Evolutionary conservation across 1,140 invertebrate species (phyloP), one percentile per base, ranked within the genome.

Genomic region (Probaryconus sp.): DNA sequence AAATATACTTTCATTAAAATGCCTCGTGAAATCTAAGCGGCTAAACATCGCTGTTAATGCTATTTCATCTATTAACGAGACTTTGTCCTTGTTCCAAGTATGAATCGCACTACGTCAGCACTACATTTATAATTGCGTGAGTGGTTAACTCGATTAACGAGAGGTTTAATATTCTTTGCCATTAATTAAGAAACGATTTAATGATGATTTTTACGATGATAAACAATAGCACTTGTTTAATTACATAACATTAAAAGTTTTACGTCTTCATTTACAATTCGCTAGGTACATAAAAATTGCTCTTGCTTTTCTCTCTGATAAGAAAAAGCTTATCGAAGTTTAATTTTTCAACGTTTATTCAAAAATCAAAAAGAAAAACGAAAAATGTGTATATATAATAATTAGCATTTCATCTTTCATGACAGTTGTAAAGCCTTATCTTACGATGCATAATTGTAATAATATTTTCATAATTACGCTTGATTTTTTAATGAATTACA

Each of bases 161-260:
- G 42, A 5, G 45, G 30, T 72, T 65, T 60, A 64, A 43, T 51
- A 56, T 64, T 56, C 38, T 37, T 18, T 61, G 80, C 76, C 43
- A 81, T 85, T 68, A 81, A 83, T 37, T 79, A 82, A 68, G n/a
- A n/a, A 81, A 82, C 45, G 80, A 85, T 61, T 65, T 48, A 35
- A 79, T 60, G 43, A 37, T 51, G 13, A 35, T 13, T 35, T 10
- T 35, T 35, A 6, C 21, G 20, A 48, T 24, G 17, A 37, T 43
- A 48, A 67, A 67, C 11, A 16, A 26, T 43, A 30, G 9, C 81
- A 78, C 31, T 47, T 7, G 48, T 56, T 20, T 58, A 40, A 71
- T 74, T 73, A 50, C 28, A 30, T 33, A 50, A 53, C 17, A n/a
- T 18, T 16, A n/a, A 26, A 18, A 9, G 13, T n/a, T 40, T 50